Conservation (phyloP, 2,888 invertebrate species). For the Chrysodeixis includens region DNA sequence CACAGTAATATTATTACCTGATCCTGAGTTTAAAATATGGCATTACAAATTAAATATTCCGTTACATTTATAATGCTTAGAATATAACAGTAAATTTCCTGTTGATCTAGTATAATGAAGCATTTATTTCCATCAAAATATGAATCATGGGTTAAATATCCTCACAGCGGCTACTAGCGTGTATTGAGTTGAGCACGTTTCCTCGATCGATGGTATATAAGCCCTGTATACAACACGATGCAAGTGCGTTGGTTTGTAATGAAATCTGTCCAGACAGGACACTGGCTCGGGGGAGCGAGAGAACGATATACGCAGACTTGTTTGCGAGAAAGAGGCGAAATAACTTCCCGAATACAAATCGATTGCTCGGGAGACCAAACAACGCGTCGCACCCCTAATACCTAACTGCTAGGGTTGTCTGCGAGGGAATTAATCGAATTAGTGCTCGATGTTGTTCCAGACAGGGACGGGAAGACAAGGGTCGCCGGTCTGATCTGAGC, state of each 20-base stretch:
- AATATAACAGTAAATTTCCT: slow-evolving; percentile 54
- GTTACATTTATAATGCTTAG: neutral
- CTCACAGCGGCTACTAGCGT: neutral
- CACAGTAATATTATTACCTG: neutral
- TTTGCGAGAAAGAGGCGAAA: slow-evolving; percentile 60
- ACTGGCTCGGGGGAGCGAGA: slow-evolving; percentile 66
- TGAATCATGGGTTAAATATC: slow-evolving; percentile 28
- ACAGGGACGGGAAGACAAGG: slow-evolving; percentile 11
- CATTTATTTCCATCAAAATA: slow-evolving; percentile 37
- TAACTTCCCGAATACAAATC: slow-evolving; percentile 82
- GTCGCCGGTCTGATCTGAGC: slow-evolving; percentile 5
- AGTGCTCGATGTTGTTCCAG: slow-evolving; percentile 43
- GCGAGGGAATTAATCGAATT: slow-evolving; percentile 59
- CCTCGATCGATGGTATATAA: slow-evolving; percentile 27
- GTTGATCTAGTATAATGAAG: slow-evolving; percentile 43
- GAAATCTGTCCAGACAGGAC: slow-evolving; percentile 77
- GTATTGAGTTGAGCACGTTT: slow-evolving; percentile 25
- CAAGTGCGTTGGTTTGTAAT: slow-evolving; percentile 65
- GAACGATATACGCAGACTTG: slow-evolving; percentile 59
- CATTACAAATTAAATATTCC: slow-evolving; percentile 1
- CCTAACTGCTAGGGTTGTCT: slow-evolving; percentile 75
- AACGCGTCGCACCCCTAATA: slow-evolving; percentile 75
- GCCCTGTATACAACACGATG: slow-evolving; percentile 25
- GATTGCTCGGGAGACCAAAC: slow-evolving; percentile 78
- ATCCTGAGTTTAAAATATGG: slow-evolving; percentile 2